Conservation (phyloP, 2,888 invertebrate species). For the Stenodera caucasica region DNA sequence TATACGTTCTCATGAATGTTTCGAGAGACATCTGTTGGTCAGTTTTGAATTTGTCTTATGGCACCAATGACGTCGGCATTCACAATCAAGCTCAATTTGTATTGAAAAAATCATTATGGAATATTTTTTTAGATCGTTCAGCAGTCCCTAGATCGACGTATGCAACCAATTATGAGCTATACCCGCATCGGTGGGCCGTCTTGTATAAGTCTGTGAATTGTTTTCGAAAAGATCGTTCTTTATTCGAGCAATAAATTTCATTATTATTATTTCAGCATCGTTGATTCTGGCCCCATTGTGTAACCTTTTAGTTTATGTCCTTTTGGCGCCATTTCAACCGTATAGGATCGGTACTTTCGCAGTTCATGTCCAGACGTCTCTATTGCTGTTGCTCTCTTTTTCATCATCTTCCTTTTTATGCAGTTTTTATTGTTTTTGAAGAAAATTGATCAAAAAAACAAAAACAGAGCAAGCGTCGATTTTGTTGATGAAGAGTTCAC, state of each 20-base stretch:
- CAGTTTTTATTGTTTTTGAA: neutral
- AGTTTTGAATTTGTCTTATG: too few species aligned
- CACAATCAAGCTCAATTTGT: too few species aligned
- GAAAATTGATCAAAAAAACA: neutral
- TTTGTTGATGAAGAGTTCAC: constrained; percentile 21
- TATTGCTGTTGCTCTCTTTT: neutral
- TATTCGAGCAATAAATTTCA: too few species aligned
- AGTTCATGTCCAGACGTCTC: neutral
- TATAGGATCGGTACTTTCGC: neutral
- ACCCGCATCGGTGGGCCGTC: too few species aligned
- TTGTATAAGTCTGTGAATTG: too few species aligned
- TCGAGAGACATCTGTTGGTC: too few species aligned
- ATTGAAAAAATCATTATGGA: too few species aligned
- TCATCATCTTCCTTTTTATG: neutral
- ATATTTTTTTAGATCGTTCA: too few species aligned
- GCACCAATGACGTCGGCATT: too few species aligned
- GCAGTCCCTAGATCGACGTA: neutral
- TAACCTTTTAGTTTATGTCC: neutral
- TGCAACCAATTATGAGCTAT: neutral
- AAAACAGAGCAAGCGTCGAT: neutral
- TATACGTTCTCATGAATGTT: too few species aligned
- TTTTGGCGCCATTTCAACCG: neutral
- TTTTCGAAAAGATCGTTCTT: too few species aligned
- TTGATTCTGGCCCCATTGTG: neutral
- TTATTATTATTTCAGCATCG: neutral